phyloP scores from a whole-genome alignment of 2,888 invertebrate species.

The Sminthurinus aureus region DNA sequence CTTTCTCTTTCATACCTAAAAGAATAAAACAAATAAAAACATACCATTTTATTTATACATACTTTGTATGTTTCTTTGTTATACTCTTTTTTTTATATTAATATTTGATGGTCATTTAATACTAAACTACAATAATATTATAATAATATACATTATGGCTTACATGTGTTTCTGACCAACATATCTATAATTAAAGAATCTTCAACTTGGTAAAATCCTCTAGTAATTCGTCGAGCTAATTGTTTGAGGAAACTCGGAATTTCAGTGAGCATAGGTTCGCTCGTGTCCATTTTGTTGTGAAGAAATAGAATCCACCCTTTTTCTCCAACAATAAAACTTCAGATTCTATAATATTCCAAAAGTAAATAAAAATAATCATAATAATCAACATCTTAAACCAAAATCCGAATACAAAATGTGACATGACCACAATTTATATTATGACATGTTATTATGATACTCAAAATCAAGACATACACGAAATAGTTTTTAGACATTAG shows the following conservation, averaged over 20 bases:
- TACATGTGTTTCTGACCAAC: slow-evolving; percentile 93
- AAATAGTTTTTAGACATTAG: too few relatives aligned
- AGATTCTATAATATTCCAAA: too few relatives aligned
- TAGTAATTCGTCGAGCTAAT: slow-evolving; percentile 85
- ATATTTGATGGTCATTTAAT: not conserved
- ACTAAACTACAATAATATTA: not conserved
- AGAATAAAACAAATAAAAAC: not conserved
- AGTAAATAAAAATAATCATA: too few relatives aligned
- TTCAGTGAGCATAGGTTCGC: slow-evolving; percentile 66
- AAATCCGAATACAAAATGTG: too few relatives aligned
- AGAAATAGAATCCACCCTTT: too few relatives aligned
- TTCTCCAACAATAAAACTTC: too few relatives aligned
- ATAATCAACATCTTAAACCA: too few relatives aligned
- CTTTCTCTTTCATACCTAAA: slow-evolving; percentile 66
- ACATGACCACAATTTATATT: too few relatives aligned
- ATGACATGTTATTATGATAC: too few relatives aligned
- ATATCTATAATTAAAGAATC: slow-evolving; percentile 95
- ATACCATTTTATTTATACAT: not conserved
- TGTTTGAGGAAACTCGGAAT: slow-evolving; percentile 89
- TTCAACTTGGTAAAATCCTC: slow-evolving; percentile 93
- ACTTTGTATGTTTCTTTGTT: not conserved
- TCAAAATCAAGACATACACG: too few relatives aligned
- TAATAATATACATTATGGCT: slow-evolving; percentile 62
- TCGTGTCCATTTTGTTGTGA: too few relatives aligned
- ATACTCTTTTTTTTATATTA: not conserved